These are phyloP conservation scores for Caenorhabditis sp. DNA, from an alignment of 2,888 invertebrate genomes.

Conservation along the genomic window DNA sequence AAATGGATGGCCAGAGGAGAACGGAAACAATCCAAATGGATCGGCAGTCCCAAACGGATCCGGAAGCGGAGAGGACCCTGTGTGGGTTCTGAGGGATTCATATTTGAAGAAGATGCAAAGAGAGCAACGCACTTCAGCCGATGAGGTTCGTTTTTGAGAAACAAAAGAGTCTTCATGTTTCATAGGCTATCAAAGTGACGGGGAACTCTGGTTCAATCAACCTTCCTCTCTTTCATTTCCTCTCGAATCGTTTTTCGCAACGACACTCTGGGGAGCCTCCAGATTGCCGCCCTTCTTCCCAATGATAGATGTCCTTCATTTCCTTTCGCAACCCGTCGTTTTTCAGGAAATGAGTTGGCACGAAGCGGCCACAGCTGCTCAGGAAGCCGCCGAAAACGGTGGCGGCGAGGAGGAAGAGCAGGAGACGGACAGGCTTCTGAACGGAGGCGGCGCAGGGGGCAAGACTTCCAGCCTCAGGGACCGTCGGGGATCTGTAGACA, in stretches of 20 bases:
- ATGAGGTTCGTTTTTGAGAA: conserved; percentile 34
- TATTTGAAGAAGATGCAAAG: conserved; percentile 75
- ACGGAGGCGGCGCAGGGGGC: conserved; percentile 49
- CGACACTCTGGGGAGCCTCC: background rate
- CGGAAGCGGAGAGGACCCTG: conserved; percentile 64
- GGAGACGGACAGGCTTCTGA: conserved; percentile 88
- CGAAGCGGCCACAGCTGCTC: conserved; percentile 58
- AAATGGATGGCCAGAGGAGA: conserved; percentile 61
- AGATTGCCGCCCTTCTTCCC: background rate
- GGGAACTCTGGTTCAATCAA: no score
- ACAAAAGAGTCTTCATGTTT: background rate
- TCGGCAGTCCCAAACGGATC: background rate
- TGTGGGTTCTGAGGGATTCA: conserved; percentile 77
- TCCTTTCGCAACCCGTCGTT: conserved; percentile 6
- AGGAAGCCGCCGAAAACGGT: conserved; percentile 55
- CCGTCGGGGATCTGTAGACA: conserved; percentile 78
- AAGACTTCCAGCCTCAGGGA: conserved; percentile 35
- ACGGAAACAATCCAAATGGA: conserved; percentile 58
- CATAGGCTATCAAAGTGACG: no score
- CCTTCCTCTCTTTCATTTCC: background rate
- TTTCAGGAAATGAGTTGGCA: conserved; percentile 59
- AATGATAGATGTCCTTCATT: conserved; percentile 19
- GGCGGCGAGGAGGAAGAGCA: conserved; percentile 81
- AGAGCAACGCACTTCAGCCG: conserved; percentile 65
- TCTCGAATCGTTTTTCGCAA: background rate